Conservation (phyloP, 2,888 invertebrate genomes). For the Cerceris ruficornis region DNA sequence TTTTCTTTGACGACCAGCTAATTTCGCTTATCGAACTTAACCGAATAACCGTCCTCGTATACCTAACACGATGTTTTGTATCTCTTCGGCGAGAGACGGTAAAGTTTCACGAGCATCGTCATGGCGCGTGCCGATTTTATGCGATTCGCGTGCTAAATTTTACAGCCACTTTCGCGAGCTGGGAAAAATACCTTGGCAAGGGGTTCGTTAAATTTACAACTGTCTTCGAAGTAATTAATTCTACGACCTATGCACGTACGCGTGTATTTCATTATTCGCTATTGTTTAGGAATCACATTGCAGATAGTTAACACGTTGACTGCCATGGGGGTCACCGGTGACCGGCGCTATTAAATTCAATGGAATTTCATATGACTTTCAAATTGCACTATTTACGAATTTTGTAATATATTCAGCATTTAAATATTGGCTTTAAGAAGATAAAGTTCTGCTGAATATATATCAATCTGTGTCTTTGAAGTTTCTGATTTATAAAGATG, state of each 20-base stretch:
- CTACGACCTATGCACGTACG: background rate
- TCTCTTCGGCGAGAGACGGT: constrained; percentile 14
- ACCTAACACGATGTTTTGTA: constrained; percentile 5
- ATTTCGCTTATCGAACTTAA: constrained; percentile 59
- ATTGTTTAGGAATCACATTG: too few species aligned
- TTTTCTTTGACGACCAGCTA: constrained; percentile 58
- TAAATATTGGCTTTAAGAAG: too few species aligned
- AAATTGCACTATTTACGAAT: too few species aligned
- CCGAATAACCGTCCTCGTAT: constrained; percentile 7
- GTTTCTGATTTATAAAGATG: too few species aligned
- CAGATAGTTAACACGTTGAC: too few species aligned
- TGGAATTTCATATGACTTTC: too few species aligned
- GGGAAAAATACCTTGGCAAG: background rate
- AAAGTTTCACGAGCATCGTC: background rate
- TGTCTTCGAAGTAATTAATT: background rate
- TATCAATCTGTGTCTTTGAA: too few species aligned
- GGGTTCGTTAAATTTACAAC: background rate
- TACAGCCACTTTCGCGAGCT: background rate
- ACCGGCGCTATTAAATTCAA: too few species aligned
- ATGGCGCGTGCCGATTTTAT: background rate
- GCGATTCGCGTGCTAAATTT: constrained; percentile 3
- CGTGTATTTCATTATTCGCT: background rate
- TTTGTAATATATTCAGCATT: too few species aligned
- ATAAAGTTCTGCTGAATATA: too few species aligned
- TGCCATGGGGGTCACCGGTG: too few species aligned